A percentile compares a stretch with the other conserved stretches of the same genome.
Conservation (phyloP, 2,113 vertebrate genomes). For the Neolamprologus ventralis region DNA sequence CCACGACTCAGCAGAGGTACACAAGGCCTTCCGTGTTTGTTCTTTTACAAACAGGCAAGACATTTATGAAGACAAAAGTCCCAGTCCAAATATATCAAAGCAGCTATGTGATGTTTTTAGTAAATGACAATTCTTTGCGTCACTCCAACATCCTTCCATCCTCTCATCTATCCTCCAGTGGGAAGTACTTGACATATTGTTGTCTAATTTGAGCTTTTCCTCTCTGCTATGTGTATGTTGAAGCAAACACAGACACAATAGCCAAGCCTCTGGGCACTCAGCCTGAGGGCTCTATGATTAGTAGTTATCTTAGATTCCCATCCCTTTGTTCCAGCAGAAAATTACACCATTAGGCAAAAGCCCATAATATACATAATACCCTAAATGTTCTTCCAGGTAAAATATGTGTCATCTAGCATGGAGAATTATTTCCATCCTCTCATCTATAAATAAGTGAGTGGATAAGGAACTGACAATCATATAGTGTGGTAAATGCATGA, state of each 20-base stretch:
- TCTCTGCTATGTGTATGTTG: constrained; percentile 3
- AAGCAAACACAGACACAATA: constrained; percentile 31
- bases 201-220: constrained; percentile 62
- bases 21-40: not conserved
- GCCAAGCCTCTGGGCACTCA: constrained; percentile 4
- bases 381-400: not conserved
- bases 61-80: not conserved
- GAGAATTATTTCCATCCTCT: not conserved
- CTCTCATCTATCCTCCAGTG: constrained; percentile 41
- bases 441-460: not conserved
- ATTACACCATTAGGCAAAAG: constrained; percentile 29
- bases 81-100: not conserved
- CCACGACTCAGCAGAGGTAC: constrained; percentile 79
- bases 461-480: not conserved
- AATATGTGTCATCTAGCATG: not conserved
- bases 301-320: constrained; percentile 28
- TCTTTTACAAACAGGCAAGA: not conserved
- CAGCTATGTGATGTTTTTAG: not conserved
- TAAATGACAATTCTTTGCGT: constrained; percentile 22
- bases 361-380: not conserved
- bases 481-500: not conserved
- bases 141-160: constrained; percentile 53
- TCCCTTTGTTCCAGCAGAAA: constrained; percentile 33
- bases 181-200: constrained; percentile 60
- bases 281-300: constrained; percentile 42